A percentile compares a stretch with the other conserved stretches of the same genome.
These are phyloP conservation scores for Tupaia tana DNA, from an alignment of 2,113 vertebrate genomes.

Conservation along the genomic window DNA sequence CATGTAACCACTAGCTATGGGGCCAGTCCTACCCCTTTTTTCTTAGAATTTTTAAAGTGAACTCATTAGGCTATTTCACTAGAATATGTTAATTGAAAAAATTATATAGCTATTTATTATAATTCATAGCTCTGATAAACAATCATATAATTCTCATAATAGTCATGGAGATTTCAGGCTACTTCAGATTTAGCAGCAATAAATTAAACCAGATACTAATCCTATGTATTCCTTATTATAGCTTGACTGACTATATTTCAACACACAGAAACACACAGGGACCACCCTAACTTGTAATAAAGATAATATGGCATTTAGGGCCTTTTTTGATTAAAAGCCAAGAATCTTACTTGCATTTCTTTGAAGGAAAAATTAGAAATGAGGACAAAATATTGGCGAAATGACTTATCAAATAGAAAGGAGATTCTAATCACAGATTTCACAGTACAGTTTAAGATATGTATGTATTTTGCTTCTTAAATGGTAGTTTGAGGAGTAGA, in stretches of 20 bases:
- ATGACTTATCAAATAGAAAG: background rate
- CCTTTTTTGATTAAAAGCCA: slow-evolving; percentile 34
- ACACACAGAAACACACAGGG: slow-evolving; percentile 14
- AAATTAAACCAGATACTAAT: slow-evolving; percentile 22
- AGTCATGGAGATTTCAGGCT: background rate
- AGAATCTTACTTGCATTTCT: background rate
- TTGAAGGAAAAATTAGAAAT: background rate
- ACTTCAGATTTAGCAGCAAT: background rate
- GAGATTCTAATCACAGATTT: background rate
- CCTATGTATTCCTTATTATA: background rate
- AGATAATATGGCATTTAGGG: background rate
- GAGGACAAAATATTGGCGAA: slow-evolving; percentile 8
- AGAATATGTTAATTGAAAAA: slow-evolving; percentile 49
- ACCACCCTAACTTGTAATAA: background rate
- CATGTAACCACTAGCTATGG: too few relatives aligned
- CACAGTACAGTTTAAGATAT: background rate
- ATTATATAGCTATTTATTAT: background rate
- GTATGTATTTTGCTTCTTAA: background rate
- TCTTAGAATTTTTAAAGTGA: slow-evolving; percentile 42
- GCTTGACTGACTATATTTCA: background rate
- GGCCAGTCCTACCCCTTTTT: background rate
- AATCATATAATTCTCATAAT: background rate
- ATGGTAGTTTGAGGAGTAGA: background rate
- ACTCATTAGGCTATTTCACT: slow-evolving; percentile 1
- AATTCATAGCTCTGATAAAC: background rate